Base-by-base conservation (phyloP, 1,140 invertebrate genomes). In the Sminthurides bifidus region DNA sequence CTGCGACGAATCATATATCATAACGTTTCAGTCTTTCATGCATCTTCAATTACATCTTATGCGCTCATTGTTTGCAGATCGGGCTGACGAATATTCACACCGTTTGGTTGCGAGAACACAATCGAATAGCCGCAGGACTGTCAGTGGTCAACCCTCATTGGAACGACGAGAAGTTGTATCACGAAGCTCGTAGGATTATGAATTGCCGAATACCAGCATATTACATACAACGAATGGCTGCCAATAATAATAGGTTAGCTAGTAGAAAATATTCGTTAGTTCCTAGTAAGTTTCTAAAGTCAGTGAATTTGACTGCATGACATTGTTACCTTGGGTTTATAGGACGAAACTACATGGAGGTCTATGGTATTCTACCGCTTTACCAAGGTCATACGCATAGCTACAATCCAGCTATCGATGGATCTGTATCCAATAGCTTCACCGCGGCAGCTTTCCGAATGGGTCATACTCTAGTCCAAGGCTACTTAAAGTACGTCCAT, bases 371-470 rank as follows among this genome's bases (percentile, higher is more conserved):
- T 48, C 23, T 65, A n/a, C 60, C 63, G 1, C 35, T 62, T n/a
- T 56, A 51, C 23, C 71, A 73, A 50, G 75, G 78, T 4, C 63
- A 80, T 65, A 82, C 94, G 14, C 80, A 84, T 59, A 92, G 94
- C 59, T 98, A 95, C 70, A 79, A 92, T 67, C 72, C 80, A 0
- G 73, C 74, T 24, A 79, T 91, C 0, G 80, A 92, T 71, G 83
- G 87, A 0, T 79, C 80, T 0, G 76, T 88, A 2, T 69, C 90
- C 2, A 91, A 92, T 66, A 86, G 85, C 66, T 88, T 92, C 66
- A 81, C 87, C 0, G 87, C 80, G 0, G 86, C 85, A 12, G 88
- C 87, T 1, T 90, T 87, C 68, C 80, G 88, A 74, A 87, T 86
- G 66, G 90, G 91, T 74, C 88, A 92, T 69, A 81, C 84, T 0